Conservation (phyloP, 2,797 vertebrate species). For the Crenuchus spilurus region DNA sequence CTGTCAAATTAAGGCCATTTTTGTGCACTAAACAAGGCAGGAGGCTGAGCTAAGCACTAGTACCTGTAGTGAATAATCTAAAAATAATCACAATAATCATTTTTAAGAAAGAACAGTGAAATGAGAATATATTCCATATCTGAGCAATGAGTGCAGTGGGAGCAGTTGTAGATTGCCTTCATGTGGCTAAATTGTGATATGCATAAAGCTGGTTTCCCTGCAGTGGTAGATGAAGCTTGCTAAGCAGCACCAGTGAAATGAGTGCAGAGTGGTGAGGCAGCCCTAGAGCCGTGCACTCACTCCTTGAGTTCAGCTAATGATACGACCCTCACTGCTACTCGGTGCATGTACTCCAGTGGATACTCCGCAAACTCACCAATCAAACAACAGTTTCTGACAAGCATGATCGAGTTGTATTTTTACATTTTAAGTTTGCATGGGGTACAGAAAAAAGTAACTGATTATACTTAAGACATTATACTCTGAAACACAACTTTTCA, state of each 20-base stretch:
- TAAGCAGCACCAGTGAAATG: slow-evolving; percentile 25
- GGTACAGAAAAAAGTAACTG: too few relatives aligned
- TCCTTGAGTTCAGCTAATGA: slow-evolving; percentile 35
- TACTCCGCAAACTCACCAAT: too few relatives aligned
- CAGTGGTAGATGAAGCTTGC: slow-evolving; percentile 16
- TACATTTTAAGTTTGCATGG: too few relatives aligned
- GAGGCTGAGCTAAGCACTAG: background rate
- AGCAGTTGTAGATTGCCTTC: background rate
- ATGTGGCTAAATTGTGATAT: background rate
- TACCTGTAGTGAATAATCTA: background rate
- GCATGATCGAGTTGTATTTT: too few relatives aligned
- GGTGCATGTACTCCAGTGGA: background rate
- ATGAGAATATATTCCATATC: background rate
- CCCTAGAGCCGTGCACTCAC: slow-evolving; percentile 4
- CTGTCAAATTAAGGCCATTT: too few relatives aligned
- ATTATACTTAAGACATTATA: too few relatives aligned
- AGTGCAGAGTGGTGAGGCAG: slow-evolving; percentile 7
- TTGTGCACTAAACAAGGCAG: background rate
- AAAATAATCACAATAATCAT: background rate
- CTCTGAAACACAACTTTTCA: too few relatives aligned
- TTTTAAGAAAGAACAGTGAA: background rate
- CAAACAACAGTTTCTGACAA: too few relatives aligned
- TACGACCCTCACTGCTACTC: slow-evolving; percentile 12
- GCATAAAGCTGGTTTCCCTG: background rate
- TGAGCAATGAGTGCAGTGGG: background rate